These are phyloP conservation scores for Cyprinus carpio DNA, from an alignment of 2,113 vertebrate genomes.

Conservation along the genomic window DNA sequence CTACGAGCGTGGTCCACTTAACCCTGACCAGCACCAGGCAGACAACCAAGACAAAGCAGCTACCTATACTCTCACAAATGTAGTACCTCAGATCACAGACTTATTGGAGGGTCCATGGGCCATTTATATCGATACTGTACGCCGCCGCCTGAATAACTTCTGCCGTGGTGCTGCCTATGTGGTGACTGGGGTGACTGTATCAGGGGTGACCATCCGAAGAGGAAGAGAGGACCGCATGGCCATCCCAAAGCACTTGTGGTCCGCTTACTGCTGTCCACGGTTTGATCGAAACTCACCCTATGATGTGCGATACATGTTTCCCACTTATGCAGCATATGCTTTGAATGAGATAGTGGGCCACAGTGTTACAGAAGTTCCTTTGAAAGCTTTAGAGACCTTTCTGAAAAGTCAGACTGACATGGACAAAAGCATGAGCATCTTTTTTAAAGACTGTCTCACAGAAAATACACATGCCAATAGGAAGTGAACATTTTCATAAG, in stretches of 20 bases:
- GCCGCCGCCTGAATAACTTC: slow-evolving; percentile 74
- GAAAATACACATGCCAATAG: slow-evolving; percentile 58
- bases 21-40: slow-evolving; percentile 75
- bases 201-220: slow-evolving; percentile 59
- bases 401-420: slow-evolving; percentile 63
- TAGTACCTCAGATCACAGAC: slow-evolving; percentile 72
- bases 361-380: slow-evolving; percentile 67
- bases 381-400: slow-evolving; percentile 71
- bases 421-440: slow-evolving; percentile 61
- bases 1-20: slow-evolving; percentile 73
- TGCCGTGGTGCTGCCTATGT: slow-evolving; percentile 67
- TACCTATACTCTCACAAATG: slow-evolving; percentile 82
- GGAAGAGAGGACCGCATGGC: slow-evolving; percentile 61
- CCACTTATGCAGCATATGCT: slow-evolving; percentile 68
- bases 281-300: slow-evolving; percentile 73
- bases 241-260: slow-evolving; percentile 71
- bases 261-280: slow-evolving; percentile 73
- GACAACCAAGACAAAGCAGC: slow-evolving; percentile 70
- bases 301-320: slow-evolving; percentile 75
- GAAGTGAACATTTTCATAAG: slow-evolving; percentile 18
- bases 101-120: slow-evolving; percentile 68
- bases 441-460: slow-evolving; percentile 67
- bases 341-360: slow-evolving; percentile 62
- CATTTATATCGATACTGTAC: slow-evolving; percentile 63
- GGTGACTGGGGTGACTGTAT: slow-evolving; percentile 67